Conservation (phyloP, 2,113 vertebrate genomes). For the Myxocyprinus asiaticus region DNA sequence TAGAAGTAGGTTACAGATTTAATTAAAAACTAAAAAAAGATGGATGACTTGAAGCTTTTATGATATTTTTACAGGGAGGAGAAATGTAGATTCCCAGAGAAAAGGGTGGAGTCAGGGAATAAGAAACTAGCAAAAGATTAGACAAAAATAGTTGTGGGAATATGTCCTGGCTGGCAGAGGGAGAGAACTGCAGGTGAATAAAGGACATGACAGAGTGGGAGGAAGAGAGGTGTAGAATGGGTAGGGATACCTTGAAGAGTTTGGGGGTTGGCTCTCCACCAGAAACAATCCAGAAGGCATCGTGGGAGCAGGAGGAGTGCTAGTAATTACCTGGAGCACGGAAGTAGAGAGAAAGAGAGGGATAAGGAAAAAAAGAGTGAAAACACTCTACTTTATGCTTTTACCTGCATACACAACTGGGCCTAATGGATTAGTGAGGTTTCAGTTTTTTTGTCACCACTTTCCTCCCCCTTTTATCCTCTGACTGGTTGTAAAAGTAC, state of each 20-base stretch:
- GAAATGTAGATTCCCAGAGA: neutral
- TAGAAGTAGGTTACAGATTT: constrained; percentile 17
- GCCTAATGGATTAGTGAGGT: constrained; percentile 20
- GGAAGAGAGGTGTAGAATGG: neutral
- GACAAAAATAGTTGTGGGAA: neutral
- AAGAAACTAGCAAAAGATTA: constrained; percentile 46
- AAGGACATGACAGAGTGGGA: constrained; percentile 1
- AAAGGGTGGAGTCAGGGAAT: constrained; percentile 35
- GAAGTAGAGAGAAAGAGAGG: no score
- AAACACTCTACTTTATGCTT: constrained; percentile 1
- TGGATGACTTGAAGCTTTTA: no score
- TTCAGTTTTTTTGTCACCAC: constrained; percentile 42
- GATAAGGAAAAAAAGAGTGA: neutral
- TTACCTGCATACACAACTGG: constrained; percentile 39
- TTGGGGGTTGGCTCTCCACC: constrained; percentile 29
- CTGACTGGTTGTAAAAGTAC: constrained; percentile 31
- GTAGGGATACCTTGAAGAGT: constrained; percentile 32
- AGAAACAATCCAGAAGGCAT: constrained; percentile 26
- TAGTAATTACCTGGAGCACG: constrained; percentile 14
- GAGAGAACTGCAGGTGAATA: constrained; percentile 11
- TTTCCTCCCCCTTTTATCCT: constrained; percentile 43
- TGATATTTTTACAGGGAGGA: neutral
- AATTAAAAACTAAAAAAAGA: neutral
- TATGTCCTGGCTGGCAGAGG: neutral
- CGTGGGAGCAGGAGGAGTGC: constrained; percentile 39